Evolutionary conservation across 2,797 vertebrate genomes (phyloP).

Genomic region (Manis crassicaudata): DNA sequence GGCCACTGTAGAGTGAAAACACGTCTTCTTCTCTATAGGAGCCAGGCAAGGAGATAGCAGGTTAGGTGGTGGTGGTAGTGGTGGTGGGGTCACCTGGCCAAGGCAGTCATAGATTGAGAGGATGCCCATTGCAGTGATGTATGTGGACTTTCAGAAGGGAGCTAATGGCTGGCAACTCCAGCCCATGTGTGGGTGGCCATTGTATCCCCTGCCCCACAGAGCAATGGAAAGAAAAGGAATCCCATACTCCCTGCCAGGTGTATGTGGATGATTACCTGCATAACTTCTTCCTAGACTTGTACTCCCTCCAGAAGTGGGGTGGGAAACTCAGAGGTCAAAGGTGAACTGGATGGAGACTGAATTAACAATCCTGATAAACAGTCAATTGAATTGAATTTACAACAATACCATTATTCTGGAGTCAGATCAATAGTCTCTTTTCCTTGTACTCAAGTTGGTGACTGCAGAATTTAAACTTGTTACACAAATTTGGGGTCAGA

Average conservation of each 20-base stretch:
- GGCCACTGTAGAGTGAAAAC: neutral
- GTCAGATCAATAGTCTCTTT: neutral
- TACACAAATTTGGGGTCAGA: neutral
- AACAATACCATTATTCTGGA: neutral
- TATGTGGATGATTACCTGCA: neutral
- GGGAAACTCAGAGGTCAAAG: neutral
- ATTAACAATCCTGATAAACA: neutral
- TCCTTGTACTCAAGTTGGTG: neutral
- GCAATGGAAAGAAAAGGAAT: too few relatives aligned
- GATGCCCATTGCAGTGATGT: rapidly evolving
- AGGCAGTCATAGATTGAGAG: neutral
- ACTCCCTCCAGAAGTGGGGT: neutral
- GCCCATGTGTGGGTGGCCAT: rapidly evolving
- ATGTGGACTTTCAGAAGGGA: neutral
- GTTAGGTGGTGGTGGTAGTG: too few relatives aligned
- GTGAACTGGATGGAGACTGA: neutral
- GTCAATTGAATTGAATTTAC: neutral
- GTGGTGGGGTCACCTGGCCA: neutral
- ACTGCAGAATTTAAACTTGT: neutral
- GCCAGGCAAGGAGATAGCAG: neutral
- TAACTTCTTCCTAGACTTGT: neutral
- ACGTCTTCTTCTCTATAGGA: neutral
- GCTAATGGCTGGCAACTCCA: neutral
- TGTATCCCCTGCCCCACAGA: neutral
- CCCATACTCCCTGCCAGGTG: rapidly evolving